Evolutionary conservation across 2,797 vertebrate species (phyloP).

Genomic region (Yasuhikotakia modesta): DNA sequence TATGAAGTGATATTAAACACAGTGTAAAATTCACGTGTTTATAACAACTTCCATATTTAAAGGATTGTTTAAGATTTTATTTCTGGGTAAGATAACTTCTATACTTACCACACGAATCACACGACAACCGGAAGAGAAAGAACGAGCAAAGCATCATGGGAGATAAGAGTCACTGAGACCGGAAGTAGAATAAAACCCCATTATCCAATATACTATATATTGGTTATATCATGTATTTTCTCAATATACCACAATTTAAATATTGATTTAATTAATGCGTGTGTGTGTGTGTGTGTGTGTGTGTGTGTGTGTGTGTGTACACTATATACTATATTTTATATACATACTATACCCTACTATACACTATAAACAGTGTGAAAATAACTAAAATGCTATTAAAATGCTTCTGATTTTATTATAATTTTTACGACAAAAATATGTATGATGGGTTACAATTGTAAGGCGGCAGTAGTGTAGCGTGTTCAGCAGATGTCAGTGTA

Average conservation of each 20-base stretch:
- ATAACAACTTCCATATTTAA: rapidly evolving
- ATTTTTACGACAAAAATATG: background rate
- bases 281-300: no score
- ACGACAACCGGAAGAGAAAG: constrained; percentile 81
- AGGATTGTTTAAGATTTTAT: constrained; percentile 71
- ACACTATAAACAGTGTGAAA: no score
- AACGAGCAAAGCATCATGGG: constrained; percentile 41
- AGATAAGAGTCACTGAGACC: constrained; percentile 47
- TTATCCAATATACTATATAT: background rate
- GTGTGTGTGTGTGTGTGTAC: no score
- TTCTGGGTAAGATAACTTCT: rapidly evolving
- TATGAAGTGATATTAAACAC: rapidly evolving
- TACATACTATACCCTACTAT: no score
- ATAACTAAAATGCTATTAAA: no score
- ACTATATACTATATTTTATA: no score
- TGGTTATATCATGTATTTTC: no score
- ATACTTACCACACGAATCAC: constrained; percentile 68
- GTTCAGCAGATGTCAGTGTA: constrained; percentile 64
- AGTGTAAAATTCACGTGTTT: rapidly evolving
- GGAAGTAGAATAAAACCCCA: background rate
- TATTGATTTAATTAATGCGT: no score
- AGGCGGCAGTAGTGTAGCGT: background rate
- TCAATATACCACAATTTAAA: no score
- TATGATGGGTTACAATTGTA: background rate
- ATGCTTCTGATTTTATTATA: no score